Evolutionary conservation across 2,888 invertebrate genomes (phyloP).

Genomic region (Diarsia dahlii): DNA sequence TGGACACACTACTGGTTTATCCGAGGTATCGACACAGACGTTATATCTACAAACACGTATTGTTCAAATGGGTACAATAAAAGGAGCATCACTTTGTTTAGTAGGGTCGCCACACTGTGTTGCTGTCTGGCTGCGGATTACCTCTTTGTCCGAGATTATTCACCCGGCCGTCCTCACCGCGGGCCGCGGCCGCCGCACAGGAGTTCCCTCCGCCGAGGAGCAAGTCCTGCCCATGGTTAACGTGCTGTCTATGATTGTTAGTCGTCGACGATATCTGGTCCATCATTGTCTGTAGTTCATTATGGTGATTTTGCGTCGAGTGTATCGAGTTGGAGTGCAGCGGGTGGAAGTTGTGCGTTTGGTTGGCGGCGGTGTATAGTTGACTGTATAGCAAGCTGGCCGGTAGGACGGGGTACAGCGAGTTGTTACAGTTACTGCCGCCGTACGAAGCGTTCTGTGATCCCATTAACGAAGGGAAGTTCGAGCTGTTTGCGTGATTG

Average conservation of each 20-base stretch:
- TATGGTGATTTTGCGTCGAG: slow-evolving; percentile 92
- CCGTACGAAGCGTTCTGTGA: slow-evolving; percentile 91
- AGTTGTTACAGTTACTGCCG: slow-evolving; percentile 93
- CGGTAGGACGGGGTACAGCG: slow-evolving; percentile 94
- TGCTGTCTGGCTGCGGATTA: slow-evolving; percentile 91
- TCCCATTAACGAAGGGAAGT: slow-evolving; percentile 92
- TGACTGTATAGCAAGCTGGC: slow-evolving; percentile 96
- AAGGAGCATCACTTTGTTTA: slow-evolving; percentile 82
- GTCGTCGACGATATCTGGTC: slow-evolving; percentile 93
- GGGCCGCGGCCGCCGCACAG: slow-evolving; percentile 91
- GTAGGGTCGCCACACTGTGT: slow-evolving; percentile 95
- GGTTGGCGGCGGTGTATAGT: slow-evolving; percentile 95
- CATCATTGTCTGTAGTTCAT: slow-evolving; percentile 94
- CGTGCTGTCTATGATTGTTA: slow-evolving; percentile 89
- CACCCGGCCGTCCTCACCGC: slow-evolving; percentile 91
- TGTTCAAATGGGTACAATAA: slow-evolving; percentile 67
- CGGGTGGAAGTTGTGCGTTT: slow-evolving; percentile 93
- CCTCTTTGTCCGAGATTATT: slow-evolving; percentile 90
- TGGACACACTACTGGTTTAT: slow-evolving; percentile 56
- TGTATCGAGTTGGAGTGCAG: slow-evolving; percentile 92
- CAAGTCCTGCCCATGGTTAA: slow-evolving; percentile 85
- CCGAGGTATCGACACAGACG: slow-evolving; percentile 56
- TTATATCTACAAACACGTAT: slow-evolving; percentile 56
- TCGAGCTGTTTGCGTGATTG: slow-evolving; percentile 91
- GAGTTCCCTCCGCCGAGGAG: slow-evolving; percentile 90